Base-by-base conservation (phyloP, 2,797 vertebrate genomes). In the Arnoldichthys spilopterus region DNA sequence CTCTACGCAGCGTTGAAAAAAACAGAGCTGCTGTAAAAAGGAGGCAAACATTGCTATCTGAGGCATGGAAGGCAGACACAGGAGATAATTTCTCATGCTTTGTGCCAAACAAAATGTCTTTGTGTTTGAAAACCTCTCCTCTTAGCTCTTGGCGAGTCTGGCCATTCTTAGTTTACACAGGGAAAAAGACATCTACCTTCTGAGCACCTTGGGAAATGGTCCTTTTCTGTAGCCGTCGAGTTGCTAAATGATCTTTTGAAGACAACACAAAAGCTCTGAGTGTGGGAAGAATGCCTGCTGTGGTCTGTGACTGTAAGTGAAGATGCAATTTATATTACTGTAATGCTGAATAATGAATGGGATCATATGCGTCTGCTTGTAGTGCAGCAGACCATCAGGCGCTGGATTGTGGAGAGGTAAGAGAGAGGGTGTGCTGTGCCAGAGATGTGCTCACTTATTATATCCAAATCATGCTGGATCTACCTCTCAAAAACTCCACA, bases 41-140 rank as follows among this genome's bases (percentile, higher is more conserved):
- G 75, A 77, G 58, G 66, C 43, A 79, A 74, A 84, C 68, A 80
- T 71, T 74, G 81, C 81, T 72, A 83, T 20, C 58, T 37, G 83
- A 86, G 85, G 83, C 88, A 87, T 85, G 87, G 26, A 64, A 84
- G 74, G 70, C 49, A 80, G 84, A 79, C 34, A 66, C 0, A 22
- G 84, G 78, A 72, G 86, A 77, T 85, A 22, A 85, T 87, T 90
- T 86, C 85, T 91, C 87, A 89, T 78, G 74, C 26, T 75, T 54
- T 74, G 78, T 87, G 90, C 89, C 90, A 92, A 91, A 88, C 85
- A 85, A 91, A 87, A 87, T 83, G 86, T 82, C 83, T 89, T 89
- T 90, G 86, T 90, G 86, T 86, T 88, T 86, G 82, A 83, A 83
- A 89, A 88, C 81, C 62, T 70, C 85, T 89, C 75, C 77, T 81